Base-by-base conservation (phyloP, 2,888 invertebrate genomes). In the Liopterus haemorrhoidalis region DNA sequence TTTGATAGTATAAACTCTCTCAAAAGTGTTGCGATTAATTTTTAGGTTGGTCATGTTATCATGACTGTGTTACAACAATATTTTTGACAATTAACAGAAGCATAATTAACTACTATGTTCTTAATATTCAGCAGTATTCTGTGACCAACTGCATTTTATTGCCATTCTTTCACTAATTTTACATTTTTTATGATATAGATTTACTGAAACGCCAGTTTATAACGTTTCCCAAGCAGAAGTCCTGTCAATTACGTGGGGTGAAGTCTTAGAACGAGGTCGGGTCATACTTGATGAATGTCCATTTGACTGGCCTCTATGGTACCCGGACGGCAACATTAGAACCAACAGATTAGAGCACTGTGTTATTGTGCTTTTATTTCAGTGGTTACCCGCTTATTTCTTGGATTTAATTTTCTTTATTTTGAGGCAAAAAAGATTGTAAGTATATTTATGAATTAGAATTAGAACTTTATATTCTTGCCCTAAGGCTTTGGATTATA, bases 211-310 rank as follows among this genome's bases (percentile, higher is more conserved):
- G 0, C 67, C 73, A 11, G 76, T 87, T n/a, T 82, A 82, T 66
- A 92, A 94, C 63, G 73, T 88, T 45, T 85, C 88, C 4, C 78
- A 83, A 14, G 85, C 89, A 0, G 71, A 82, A 21, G 85, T 49
- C 9, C 11, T 88, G 49, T 79, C 85, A 0, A 67, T 92, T 36
- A 81, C 83, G 0, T 95, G 94, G 94, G 84, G 83, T 1, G 75
- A 81, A 40, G 80, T 88, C 31, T 70, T 91, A 44, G 76, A 80
- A 40, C 72, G 74, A 48, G 81, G 85, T 59, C 72, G 70, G 51
- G 46, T 66, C 22, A 68, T 72, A 51, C 70, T 79, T 0, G 70
- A 76, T 39, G 76, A 80, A 57, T 78, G 79, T 54, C 88, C 88
- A 0, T 76, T 85, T 59, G 79, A 82, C 41, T 74, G 80, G 27